Evolutionary conservation across 2,797 vertebrate genomes (phyloP), one percentile per base, ranked within the genome.

Genomic region (Coregonus suidteri): DNA sequence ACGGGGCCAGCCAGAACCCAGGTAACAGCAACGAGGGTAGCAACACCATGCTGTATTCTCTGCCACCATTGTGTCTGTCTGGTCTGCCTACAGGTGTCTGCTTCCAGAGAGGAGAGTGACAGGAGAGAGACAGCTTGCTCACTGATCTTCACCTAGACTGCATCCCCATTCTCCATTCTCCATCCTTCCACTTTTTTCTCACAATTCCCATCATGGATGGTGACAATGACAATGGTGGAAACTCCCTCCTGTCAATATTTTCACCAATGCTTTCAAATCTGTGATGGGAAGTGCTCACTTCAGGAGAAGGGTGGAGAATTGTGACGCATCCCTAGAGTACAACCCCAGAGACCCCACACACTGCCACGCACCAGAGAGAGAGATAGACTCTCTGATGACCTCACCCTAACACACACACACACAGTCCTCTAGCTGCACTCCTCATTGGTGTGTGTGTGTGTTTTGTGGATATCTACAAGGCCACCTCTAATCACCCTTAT

Each of bases 61-160:
- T 98, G 97, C 97, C 95, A 90, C 97, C 97, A 98, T 97, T 97
- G 97, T 95, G 90, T 90, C 76, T 13, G 80, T 47, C 41, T 47
- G 41, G 41, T 47, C 41, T 47, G 92, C 82, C 91, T 69, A 75
- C 52, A 47, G 91, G 54, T 76, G 34, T 84, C 95, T 95, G 95
- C 95, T 97, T 97, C 20, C 74, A 66, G 65, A 35, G 65, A 35
- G 65, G 62, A 65, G 6, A 9, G 41, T 2, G 7, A 41, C 41
- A 66, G 64, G 62, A 65, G 62, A 65, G 62, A 66, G 64, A 59
- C 16, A 6, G 56, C 56, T n/a, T 31, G 65, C 9, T 34, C 65
- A 31, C 30, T 16, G 64, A 25, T 14, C 6, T 66, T 31, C 13
- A 13, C 30, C 25, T 14, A 9, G 65, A 67, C 65, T 14, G 14